A percentile compares a stretch with the other conserved stretches of the same genome.
Conservation (phyloP, 2,113 vertebrate genomes). For the Hyperoodon ampullatus region DNA sequence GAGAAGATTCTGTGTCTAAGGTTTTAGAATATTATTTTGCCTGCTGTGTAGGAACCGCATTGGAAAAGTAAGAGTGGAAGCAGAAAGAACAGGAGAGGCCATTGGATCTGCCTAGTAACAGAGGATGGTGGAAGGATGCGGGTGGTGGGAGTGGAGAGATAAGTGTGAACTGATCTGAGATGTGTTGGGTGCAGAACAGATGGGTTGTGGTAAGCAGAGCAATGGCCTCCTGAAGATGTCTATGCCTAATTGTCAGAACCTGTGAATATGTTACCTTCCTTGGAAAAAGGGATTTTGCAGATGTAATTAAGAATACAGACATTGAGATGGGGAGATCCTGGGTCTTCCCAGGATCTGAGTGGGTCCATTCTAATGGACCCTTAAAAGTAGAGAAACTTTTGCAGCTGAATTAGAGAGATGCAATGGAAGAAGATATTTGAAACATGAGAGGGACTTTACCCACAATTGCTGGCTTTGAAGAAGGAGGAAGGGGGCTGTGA, state of each 20-base stretch:
- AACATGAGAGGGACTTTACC: not conserved
- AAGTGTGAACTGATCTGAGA: not conserved
- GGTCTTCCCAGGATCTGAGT: not conserved
- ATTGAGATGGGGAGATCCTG: not conserved
- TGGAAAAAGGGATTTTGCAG: not conserved
- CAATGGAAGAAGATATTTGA: not conserved
- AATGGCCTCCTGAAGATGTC: no score
- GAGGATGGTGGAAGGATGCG: accelerated
- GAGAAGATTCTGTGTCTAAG: not conserved
- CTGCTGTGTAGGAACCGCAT: not conserved
- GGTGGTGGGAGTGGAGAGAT: not conserved
- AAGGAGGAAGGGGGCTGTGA: not conserved
- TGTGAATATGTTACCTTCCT: no score
- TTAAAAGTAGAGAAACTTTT: not conserved
- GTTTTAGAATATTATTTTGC: not conserved
- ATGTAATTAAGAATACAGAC: not conserved
- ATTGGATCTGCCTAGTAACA: not conserved
- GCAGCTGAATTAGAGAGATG: not conserved
- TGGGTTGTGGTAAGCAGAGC: not conserved
- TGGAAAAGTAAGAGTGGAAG: not conserved
- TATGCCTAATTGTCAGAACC: not conserved
- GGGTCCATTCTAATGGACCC: no score
- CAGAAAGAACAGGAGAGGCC: not conserved
- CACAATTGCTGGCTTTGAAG: not conserved
- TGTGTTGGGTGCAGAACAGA: not conserved